These are phyloP conservation scores for Crotophaga sulcirostris DNA, from an alignment of 2,113 vertebrate species.

Conservation along the genomic window DNA sequence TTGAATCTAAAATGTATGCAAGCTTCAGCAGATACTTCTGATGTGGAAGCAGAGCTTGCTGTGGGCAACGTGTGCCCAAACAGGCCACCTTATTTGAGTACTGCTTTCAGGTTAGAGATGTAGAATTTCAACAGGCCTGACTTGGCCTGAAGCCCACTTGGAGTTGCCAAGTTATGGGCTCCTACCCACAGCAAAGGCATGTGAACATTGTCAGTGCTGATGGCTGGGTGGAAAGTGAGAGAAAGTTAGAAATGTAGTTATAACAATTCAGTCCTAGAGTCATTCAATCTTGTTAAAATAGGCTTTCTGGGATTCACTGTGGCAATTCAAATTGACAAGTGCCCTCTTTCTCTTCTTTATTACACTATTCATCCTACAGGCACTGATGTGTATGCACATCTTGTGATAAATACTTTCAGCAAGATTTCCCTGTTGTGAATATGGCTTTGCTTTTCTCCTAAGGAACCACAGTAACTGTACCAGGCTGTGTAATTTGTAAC, in stretches of 20 bases:
- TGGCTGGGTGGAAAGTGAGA: not conserved
- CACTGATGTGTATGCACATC: not conserved
- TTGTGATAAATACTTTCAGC: not conserved
- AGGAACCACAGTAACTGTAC: not conserved
- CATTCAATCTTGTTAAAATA: constrained; percentile 1
- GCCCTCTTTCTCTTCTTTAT: constrained; percentile 26
- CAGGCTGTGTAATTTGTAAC: not conserved
- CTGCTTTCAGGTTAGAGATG: not conserved
- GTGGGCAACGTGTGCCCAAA: not conserved
- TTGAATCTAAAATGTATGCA: not conserved
- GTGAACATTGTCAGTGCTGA: not conserved
- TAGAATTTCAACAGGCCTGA: not conserved
- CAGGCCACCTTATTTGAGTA: not conserved
- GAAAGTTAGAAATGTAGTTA: not conserved
- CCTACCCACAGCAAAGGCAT: not conserved
- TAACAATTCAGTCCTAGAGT: not conserved
- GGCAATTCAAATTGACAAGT: not conserved
- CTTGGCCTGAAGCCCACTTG: not conserved
- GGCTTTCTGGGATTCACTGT: not conserved
- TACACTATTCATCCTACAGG: not conserved
- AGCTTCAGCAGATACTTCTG: not conserved
- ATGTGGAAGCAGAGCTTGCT: not conserved
- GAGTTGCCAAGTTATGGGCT: not conserved
- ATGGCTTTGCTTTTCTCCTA: not conserved
- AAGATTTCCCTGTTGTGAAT: not conserved